Conservation (phyloP, 2,797 vertebrate genomes). For the Sparidentex hasta region DNA sequence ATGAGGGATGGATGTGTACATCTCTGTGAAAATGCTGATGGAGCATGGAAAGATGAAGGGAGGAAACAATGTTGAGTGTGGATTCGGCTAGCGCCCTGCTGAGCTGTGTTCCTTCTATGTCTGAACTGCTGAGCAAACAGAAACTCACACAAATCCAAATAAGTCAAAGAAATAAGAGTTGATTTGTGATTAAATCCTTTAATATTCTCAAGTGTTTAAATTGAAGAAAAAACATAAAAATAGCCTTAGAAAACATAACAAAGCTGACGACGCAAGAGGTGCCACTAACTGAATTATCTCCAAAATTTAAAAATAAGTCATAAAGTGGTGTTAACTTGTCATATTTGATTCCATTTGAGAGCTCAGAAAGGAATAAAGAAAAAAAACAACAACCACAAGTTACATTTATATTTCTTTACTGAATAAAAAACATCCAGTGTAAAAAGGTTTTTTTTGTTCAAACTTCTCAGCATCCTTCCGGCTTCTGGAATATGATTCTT, state of each 20-base stretch:
- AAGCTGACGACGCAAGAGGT: slow-evolving; percentile 59
- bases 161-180: slow-evolving; percentile 65
- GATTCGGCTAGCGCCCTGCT: not conserved
- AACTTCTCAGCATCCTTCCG: slow-evolving; percentile 40
- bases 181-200: slow-evolving; percentile 80
- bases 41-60: slow-evolving; percentile 22
- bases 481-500: slow-evolving; percentile 23
- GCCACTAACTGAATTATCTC: slow-evolving; percentile 45
- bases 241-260: slow-evolving; percentile 74
- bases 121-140: slow-evolving; percentile 20
- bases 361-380: not conserved
- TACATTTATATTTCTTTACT: slow-evolving; percentile 33
- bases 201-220: slow-evolving; percentile 78
- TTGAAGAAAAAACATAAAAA: slow-evolving; percentile 80
- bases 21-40: slow-evolving; percentile 30
- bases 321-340: slow-evolving; percentile 34
- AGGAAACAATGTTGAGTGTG: not conserved
- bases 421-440: slow-evolving; percentile 53
- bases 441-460: slow-evolving; percentile 26
- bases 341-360: slow-evolving; percentile 33
- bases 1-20: slow-evolving; percentile 32
- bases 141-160: slow-evolving; percentile 71
- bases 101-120: slow-evolving; percentile 4
- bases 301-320: slow-evolving; percentile 24
- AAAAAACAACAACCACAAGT: slow-evolving; percentile 31